Evolutionary conservation across 2,113 vertebrate species (phyloP).

Genomic region (Delphinapterus leucas): DNA sequence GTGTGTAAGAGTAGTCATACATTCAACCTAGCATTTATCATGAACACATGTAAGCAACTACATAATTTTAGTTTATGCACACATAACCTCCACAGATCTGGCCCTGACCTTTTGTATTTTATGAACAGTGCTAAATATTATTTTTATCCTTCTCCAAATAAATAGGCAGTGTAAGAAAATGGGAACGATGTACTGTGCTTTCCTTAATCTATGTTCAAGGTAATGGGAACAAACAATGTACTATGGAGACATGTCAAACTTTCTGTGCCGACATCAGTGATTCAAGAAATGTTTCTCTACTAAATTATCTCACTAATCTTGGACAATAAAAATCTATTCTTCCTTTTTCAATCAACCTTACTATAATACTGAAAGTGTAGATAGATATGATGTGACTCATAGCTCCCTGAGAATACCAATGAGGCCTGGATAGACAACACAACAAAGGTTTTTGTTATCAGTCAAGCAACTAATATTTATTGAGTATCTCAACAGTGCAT

Average conservation of each 20-base stretch:
- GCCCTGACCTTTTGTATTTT: background rate
- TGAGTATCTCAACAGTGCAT: background rate
- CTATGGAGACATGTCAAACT: background rate
- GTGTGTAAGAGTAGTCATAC: background rate
- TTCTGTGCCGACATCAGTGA: background rate
- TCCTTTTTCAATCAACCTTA: background rate
- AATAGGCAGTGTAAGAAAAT: background rate
- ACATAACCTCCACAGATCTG: background rate
- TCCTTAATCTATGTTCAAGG: background rate
- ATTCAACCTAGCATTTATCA: background rate
- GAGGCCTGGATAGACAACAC: background rate
- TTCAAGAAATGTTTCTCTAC: background rate
- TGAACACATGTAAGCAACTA: background rate
- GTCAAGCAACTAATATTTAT: background rate
- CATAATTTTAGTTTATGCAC: background rate
- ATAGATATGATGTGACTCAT: background rate
- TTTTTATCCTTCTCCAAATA: background rate
- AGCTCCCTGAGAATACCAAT: background rate
- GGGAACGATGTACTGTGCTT: background rate
- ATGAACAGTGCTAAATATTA: background rate
- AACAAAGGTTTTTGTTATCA: background rate
- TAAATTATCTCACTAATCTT: background rate
- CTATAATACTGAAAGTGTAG: background rate
- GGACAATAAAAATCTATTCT: background rate
- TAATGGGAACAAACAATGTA: background rate